Evolutionary conservation across 2,113 vertebrate species (phyloP).

Genomic region (Corythoichthys intestinalis): DNA sequence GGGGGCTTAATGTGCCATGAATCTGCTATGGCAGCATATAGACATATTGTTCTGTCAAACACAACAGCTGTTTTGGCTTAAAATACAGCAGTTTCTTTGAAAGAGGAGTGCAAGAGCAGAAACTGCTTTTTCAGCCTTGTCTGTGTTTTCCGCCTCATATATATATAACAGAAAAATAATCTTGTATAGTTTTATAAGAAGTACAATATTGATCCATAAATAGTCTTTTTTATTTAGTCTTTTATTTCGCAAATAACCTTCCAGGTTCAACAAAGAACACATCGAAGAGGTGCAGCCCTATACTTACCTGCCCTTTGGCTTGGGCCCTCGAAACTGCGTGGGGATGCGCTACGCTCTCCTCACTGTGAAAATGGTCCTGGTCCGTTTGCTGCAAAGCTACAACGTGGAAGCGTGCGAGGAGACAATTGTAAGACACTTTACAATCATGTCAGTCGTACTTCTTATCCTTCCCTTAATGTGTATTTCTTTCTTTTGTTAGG

Average conservation of each 20-base stretch:
- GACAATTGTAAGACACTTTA: constrained; percentile 31
- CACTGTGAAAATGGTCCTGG: constrained; percentile 44
- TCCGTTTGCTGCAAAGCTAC: constrained; percentile 57
- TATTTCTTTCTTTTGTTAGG: constrained; percentile 26
- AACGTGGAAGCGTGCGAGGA: constrained; percentile 53
- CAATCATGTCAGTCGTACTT: background rate
- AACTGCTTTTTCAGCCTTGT: no score
- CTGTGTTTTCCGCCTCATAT: no score
- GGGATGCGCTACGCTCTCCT: constrained; percentile 62
- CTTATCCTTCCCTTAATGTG: background rate
- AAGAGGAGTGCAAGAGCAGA: no score
- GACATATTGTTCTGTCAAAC: no score
- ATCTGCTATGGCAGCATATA: no score
- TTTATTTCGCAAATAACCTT: background rate
- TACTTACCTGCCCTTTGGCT: constrained; percentile 50
- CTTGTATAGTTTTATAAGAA: no score
- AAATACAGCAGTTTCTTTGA: no score
- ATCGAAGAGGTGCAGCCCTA: constrained; percentile 52
- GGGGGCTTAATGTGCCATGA: no score
- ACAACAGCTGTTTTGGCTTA: no score
- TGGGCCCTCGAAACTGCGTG: constrained; percentile 63
- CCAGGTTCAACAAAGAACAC: constrained; percentile 53
- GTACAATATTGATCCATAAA: no score
- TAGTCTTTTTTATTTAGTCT: no score
- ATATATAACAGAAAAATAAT: no score